A percentile compares a stretch with the other conserved stretches of the same genome.
These are phyloP conservation scores for Telmatochromis sp. DNA, from an alignment of 2,113 vertebrate species.

Conservation along the genomic window DNA sequence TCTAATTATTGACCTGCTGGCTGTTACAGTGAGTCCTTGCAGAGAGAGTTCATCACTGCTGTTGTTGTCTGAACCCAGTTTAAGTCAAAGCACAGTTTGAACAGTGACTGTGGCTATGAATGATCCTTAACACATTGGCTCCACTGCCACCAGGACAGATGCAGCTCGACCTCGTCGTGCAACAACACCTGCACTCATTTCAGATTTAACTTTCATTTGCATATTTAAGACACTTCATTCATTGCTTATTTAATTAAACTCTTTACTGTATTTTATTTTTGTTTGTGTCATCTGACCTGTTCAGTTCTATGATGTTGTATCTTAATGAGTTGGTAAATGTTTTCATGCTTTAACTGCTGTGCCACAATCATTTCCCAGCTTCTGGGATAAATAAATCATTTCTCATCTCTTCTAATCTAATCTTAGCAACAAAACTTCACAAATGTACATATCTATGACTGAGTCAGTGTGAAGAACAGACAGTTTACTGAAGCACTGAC, in stretches of 20 bases:
- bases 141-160: not conserved
- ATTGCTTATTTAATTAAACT: not conserved
- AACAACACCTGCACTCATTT: not conserved
- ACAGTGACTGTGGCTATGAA: not conserved
- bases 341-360: not conserved
- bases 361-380: not conserved
- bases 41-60: not conserved
- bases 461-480: not conserved
- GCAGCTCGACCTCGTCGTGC: not conserved
- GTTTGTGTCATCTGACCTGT: not conserved
- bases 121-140: not conserved
- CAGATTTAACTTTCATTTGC: not conserved
- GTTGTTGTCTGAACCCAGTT: not conserved
- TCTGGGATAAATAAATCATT: not conserved
- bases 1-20: not conserved
- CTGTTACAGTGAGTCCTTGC: not conserved
- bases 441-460: not conserved
- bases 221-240: not conserved
- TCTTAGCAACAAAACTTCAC: not conserved
- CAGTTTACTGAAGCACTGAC: not conserved
- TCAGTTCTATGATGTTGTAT: not conserved
- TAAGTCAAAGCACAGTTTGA: not conserved
- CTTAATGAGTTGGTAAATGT: not conserved
- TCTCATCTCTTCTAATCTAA: not conserved
- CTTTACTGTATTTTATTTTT: not conserved